Base-by-base conservation (phyloP, 2,113 vertebrate species). In the Zosterops lateralis region DNA sequence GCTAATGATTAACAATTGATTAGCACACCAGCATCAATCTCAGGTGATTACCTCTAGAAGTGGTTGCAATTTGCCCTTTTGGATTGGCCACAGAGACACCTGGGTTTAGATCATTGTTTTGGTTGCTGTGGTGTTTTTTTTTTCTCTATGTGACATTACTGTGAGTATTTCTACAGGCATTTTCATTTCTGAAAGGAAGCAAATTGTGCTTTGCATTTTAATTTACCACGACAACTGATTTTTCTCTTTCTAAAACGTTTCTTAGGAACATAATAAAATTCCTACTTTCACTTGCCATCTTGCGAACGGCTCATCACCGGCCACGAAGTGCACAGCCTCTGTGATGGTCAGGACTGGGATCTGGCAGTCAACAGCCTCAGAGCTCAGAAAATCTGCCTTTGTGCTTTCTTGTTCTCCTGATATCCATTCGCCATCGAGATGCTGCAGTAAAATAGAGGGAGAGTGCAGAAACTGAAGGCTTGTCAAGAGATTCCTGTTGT, bases 201-300 rank as follows among this genome's bases (percentile, higher is more conserved):
- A 92, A 85, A 45, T 18, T 85, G 61, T 88, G 80, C 80, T 94
- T 83, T 95, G 61, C 61, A 74, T 96, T 96, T 97, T 92, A 89
- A 88, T 96, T 95, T 91, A 38, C 74, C 58, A 44, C 58, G 85
- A 82, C 67, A 92, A 84, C 56, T 54, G 81, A 64, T 92, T 92
- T 92, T 78, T 67, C 25, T 82, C 45, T 45, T 90, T 73, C 66
- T 45, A 79, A 81, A 91, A 70, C 0, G n/a, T 79, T 89, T 92
- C 42, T 83, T 92, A 94, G 90, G 81, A 92, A 87, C 58, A 70
- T 14, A 68, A 93, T 44, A 66, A 47, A 93, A 82, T 88, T 91
- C 96, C 84, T 98, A 98, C 98, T 97, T 98, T 98, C 32, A 99
- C 97, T 97, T 99, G 98, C 98, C 98, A 98, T 95, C 97, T 97